Evolutionary conservation across 2,888 invertebrate species (phyloP).

Genomic region (Belgica antarctica): DNA sequence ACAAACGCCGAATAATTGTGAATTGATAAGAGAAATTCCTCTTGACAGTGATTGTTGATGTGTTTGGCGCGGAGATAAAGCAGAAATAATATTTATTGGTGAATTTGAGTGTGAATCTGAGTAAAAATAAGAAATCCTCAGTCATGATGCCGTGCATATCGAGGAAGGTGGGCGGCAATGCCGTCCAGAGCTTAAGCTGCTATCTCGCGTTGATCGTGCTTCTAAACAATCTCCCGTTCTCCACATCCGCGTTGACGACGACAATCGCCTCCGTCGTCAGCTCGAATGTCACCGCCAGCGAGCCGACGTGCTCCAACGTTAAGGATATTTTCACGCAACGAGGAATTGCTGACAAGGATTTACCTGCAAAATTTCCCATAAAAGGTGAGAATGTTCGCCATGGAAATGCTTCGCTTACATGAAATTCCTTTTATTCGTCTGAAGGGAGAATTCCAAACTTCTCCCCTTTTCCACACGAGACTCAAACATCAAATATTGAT

Average conservation of each 20-base stretch:
- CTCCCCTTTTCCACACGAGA: too few species aligned
- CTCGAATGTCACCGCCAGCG: conserved; percentile 10
- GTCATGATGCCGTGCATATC: conserved; percentile 28
- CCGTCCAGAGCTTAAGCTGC: conserved; percentile 3
- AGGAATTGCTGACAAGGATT: conserved; percentile 34
- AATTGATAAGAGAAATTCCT: conserved; percentile 1
- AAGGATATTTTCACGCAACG: conserved; percentile 33
- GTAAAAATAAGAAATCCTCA: neutral
- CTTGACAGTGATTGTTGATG: conserved; percentile 6
- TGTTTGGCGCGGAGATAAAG: neutral
- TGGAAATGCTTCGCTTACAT: neutral
- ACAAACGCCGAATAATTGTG: neutral
- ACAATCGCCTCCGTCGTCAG: conserved; percentile 12
- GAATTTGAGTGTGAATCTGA: neutral
- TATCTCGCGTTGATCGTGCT: conserved; percentile 1
- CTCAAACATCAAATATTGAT: neutral
- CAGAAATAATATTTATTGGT: too few species aligned
- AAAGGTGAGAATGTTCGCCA: conserved; percentile 32
- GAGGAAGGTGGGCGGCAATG: neutral
- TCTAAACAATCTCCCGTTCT: conserved; percentile 6
- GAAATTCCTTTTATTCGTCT: conserved; percentile 11
- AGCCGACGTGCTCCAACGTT: conserved; percentile 23
- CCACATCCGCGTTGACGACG: conserved; percentile 33
- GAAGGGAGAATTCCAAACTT: neutral
- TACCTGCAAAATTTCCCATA: conserved; percentile 35